These are phyloP conservation scores for Gallirallus australis DNA, from an alignment of 2,797 vertebrate genomes.

Conservation along the genomic window DNA sequence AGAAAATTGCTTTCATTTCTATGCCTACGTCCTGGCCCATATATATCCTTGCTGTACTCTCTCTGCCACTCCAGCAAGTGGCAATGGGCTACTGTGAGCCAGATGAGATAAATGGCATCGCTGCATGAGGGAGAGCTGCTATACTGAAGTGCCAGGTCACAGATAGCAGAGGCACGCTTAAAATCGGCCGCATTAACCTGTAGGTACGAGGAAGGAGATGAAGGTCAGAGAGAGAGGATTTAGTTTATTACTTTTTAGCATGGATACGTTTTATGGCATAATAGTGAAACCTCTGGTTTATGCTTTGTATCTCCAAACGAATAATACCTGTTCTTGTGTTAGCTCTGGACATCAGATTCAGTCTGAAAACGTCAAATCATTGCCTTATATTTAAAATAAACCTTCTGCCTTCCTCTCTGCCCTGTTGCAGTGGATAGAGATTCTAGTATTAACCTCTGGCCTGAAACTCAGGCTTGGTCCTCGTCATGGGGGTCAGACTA, in stretches of 20 bases:
- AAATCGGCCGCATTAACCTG: background rate
- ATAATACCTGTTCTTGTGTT: background rate
- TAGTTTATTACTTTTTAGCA: background rate
- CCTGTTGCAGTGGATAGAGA: background rate
- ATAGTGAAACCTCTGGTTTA: background rate
- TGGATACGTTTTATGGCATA: background rate
- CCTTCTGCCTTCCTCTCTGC: background rate
- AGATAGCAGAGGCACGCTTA: background rate
- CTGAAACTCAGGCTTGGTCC: background rate
- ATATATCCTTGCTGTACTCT: background rate
- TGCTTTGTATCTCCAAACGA: background rate
- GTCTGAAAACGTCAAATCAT: background rate
- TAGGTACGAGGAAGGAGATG: background rate
- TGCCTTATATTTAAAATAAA: background rate
- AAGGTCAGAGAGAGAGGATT: background rate
- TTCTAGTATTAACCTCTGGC: background rate
- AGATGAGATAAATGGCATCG: background rate
- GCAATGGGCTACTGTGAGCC: background rate
- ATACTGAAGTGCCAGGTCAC: background rate
- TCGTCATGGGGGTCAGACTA: background rate
- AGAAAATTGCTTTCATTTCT: conserved; percentile 25
- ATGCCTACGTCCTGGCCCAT: background rate
- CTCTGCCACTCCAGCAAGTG: background rate
- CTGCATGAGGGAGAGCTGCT: background rate
- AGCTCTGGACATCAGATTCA: background rate